Evolutionary conservation across 2,113 vertebrate species (phyloP), one percentile per base, ranked within the genome.

Genomic region (Daubentonia madagascariensis): DNA sequence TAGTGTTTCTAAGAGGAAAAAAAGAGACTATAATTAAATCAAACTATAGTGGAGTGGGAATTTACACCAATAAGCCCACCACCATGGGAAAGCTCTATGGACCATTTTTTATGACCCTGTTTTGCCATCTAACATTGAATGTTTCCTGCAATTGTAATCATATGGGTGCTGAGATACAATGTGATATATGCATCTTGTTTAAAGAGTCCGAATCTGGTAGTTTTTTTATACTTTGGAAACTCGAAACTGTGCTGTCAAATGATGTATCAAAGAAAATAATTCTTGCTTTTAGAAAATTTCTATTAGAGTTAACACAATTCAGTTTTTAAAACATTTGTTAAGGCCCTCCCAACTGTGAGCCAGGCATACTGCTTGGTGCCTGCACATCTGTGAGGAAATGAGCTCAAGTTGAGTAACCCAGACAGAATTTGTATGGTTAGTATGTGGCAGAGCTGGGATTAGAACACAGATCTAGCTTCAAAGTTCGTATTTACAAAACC

Each of bases 401-500:
- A 75, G 13, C 11, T 78, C 57, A 92, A 76, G 61, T 1, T 76
- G 40, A 54, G 52, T 14, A 90, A 37, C 18, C 18, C 20, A 11
- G 17, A 30, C n/a, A 84, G 81, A 80, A 84, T 54, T 78, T 85
- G 79, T 18, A 61, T 22, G n/a, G 81, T 61, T 22, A 52, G 32
- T 17, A 57, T 28, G 37, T 16, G 40, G n/a, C 28, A 86, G 45
- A 81, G 37, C 16, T 52, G 95, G 61, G 59, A 72, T 6, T 81
- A 4, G 57, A 85, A 81, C 6, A 87, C 45, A 91, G 17, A 48
- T 75, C 30, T 91, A 63, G 72, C 17, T 67, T 45, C 79, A 72
- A 87, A 91, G 65, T 85, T 85, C 23, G 8, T 65, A 2, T 63
- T 95, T 95, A 83, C 52, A 89, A 96, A 89, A 89, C 35, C 54